Conservation (phyloP, 2,888 invertebrate species). For the Polymixis flavicincta region DNA sequence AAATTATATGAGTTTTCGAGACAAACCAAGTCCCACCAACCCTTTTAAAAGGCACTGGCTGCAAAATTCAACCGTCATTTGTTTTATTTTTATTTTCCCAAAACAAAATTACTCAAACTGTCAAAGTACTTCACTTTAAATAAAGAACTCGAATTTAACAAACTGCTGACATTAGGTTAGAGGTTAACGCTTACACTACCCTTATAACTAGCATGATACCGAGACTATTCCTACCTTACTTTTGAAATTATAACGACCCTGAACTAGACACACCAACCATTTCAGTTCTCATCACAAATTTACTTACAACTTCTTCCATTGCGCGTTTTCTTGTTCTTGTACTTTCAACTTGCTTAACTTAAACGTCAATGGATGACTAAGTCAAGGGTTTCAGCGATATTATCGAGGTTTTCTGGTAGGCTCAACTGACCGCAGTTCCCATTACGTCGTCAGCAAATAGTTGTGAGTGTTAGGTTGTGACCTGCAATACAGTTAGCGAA, state of each 20-base stretch:
- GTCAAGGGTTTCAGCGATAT: neutral
- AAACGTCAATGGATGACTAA: conserved; percentile 31
- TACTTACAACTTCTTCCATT: neutral
- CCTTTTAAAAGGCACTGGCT: conserved; percentile 10
- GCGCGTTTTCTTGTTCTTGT: neutral
- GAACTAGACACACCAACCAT: conserved; percentile 12
- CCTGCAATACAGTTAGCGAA: neutral
- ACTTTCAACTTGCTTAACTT: neutral
- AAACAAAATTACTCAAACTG: conserved; percentile 53
- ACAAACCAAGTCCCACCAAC: conserved; percentile 16
- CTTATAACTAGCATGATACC: conserved; percentile 67
- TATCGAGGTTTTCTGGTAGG: neutral
- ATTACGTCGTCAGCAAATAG: conserved; percentile 65
- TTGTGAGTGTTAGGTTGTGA: conserved; percentile 38
- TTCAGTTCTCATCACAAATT: neutral
- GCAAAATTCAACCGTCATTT: conserved; percentile 31
- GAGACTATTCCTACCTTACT: conserved; percentile 63
- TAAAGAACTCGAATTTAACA: conserved; percentile 58
- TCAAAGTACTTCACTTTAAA: conserved; percentile 20
- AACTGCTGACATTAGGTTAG: conserved; percentile 53
- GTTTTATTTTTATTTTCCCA: conserved; percentile 16
- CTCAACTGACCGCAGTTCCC: conserved; percentile 60
- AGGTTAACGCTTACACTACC: conserved; percentile 64
- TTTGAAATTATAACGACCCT: conserved; percentile 71
- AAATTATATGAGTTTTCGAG: conserved; percentile 3